Conservation (phyloP, 2,797 vertebrate species). For the Pseudochirops corinnae region DNA sequence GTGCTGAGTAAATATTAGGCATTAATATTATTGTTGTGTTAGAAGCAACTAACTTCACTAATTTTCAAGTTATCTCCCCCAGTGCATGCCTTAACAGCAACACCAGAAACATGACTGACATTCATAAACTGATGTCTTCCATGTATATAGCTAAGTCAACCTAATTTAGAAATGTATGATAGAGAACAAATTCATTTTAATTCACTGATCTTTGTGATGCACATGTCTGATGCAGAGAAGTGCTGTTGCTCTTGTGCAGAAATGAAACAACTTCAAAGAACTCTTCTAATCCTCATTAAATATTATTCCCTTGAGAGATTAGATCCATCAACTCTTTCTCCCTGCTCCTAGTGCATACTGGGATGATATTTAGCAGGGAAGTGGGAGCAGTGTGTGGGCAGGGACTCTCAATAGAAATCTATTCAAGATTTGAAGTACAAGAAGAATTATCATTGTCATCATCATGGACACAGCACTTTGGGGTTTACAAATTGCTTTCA, state of each 20-base stretch:
- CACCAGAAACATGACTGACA: neutral
- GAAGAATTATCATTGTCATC: neutral
- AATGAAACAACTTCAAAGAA: neutral
- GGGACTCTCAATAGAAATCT: neutral
- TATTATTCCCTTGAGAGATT: neutral
- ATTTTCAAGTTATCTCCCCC: neutral
- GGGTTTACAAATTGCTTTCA: neutral
- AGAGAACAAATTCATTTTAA: neutral
- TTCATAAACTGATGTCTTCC: neutral
- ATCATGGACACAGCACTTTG: neutral
- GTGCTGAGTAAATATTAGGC: neutral
- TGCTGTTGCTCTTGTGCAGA: neutral
- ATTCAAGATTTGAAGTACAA: neutral
- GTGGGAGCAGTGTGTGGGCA: neutral
- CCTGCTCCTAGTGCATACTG: neutral
- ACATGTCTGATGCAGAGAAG: neutral
- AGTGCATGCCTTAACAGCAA: neutral
- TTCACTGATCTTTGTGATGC: neutral
- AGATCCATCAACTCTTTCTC: neutral
- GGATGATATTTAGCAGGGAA: neutral
- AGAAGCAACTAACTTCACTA: neutral
- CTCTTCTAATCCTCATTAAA: neutral
- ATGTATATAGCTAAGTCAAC: neutral
- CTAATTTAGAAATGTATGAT: neutral
- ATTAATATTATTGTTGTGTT: neutral